Evolutionary conservation across 2,113 vertebrate species (phyloP).

Genomic region (Toxotes chatareus): DNA sequence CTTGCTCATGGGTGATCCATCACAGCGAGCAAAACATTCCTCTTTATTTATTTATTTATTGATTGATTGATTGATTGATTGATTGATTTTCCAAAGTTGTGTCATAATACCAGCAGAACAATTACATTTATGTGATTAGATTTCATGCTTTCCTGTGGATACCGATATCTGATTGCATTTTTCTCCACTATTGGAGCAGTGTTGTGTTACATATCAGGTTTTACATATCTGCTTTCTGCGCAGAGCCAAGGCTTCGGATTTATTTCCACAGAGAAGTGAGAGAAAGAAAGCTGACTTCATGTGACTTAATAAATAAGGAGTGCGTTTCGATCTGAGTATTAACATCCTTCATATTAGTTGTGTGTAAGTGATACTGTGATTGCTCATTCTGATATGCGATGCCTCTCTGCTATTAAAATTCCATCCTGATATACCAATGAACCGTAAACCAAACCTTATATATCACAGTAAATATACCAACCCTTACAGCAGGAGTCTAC

Average conservation of each 20-base stretch:
- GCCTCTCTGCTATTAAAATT: not conserved
- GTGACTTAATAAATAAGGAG: not conserved
- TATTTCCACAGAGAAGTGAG: not conserved
- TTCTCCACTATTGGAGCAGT: slow-evolving; percentile 5
- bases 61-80: too few species aligned
- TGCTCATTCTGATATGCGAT: slow-evolving; percentile 6
- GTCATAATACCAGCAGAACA: slow-evolving; percentile 2
- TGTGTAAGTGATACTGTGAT: not conserved
- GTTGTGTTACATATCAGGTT: slow-evolving; percentile 14
- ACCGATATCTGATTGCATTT: slow-evolving; percentile 23
- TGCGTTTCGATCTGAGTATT: not conserved
- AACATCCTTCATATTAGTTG: not conserved
- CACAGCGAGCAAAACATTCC: not conserved
- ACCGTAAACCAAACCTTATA: not conserved
- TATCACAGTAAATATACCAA: not conserved
- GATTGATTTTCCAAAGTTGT: not conserved
- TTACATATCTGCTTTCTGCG: not conserved
- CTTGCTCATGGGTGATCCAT: slow-evolving; percentile 2
- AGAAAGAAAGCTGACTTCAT: not conserved
- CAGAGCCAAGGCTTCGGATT: not conserved
- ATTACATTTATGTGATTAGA: slow-evolving; percentile 45
- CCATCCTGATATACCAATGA: not conserved
- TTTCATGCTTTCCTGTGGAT: slow-evolving; percentile 1
- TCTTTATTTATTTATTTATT: not conserved
- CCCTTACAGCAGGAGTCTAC: not conserved